phyloP scores from a whole-genome alignment of 2,113 vertebrate species.

The Amphiprion ocellaris region DNA sequence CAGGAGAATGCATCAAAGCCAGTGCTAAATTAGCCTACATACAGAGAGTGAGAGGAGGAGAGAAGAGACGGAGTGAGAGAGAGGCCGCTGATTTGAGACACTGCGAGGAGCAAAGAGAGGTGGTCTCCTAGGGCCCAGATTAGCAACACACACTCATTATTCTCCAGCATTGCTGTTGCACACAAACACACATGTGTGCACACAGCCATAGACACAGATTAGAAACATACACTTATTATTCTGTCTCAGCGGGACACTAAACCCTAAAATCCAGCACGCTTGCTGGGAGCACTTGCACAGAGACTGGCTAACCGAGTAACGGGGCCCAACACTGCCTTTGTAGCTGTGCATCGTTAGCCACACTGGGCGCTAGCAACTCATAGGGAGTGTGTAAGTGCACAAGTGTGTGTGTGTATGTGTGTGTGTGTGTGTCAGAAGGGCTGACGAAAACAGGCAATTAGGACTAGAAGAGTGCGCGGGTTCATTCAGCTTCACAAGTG shows the following conservation, averaged over 20 bases:
- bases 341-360: conserved; percentile 80
- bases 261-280: conserved; percentile 86
- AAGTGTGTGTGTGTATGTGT: conserved; percentile 18
- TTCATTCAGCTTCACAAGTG: conserved; percentile 76
- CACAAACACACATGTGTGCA: conserved; percentile 75
- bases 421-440: conserved; percentile 45
- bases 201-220: conserved; percentile 76
- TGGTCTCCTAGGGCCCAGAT: conserved; percentile 87
- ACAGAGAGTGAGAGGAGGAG: conserved; percentile 72
- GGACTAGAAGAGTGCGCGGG: conserved; percentile 71
- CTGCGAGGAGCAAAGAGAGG: conserved; percentile 83
- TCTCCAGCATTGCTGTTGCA: conserved; percentile 64
- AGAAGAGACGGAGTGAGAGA: conserved; percentile 59
- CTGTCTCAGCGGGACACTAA: conserved; percentile 87
- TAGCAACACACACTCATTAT: conserved; percentile 84
- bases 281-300: conserved; percentile 80
- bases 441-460: conserved; percentile 83
- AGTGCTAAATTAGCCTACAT: conserved; percentile 81
- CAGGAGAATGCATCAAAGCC: conserved; percentile 84
- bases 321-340: conserved; percentile 77
- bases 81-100: conserved; percentile 81
- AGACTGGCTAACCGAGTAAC: conserved; percentile 75
- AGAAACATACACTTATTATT: conserved; percentile 85
- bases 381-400: conserved; percentile 34
- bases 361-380: conserved; percentile 63